These are phyloP conservation scores for Salminus brasiliensis DNA, from an alignment of 2,113 vertebrate species.

Conservation along the genomic window DNA sequence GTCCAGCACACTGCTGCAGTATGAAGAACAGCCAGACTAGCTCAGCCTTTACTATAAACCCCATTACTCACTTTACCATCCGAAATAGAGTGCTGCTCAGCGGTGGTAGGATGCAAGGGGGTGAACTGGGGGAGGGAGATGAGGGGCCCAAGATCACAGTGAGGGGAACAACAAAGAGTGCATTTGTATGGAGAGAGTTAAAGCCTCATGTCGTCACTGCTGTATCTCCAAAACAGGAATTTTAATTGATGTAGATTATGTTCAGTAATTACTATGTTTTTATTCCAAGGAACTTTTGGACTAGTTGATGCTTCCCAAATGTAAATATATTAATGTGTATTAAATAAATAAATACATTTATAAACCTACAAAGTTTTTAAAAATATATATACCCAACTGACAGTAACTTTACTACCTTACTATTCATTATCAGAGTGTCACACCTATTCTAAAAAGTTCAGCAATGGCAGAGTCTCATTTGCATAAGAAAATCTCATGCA, in stretches of 20 bases:
- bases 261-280: too few species aligned
- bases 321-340: too few species aligned
- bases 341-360: too few species aligned
- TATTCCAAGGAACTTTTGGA: too few species aligned
- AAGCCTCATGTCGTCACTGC: not conserved
- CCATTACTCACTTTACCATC: conserved; percentile 25
- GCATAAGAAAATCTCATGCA: conserved; percentile 10
- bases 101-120: not conserved
- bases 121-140: not conserved
- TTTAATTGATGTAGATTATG: too few species aligned
- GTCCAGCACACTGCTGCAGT: conserved; percentile 5
- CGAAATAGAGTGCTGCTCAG: conserved; percentile 26
- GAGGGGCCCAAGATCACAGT: conserved; percentile 32
- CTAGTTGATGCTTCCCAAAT: too few species aligned
- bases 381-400: too few species aligned
- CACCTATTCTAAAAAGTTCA: conserved; percentile 18
- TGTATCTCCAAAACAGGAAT: too few species aligned
- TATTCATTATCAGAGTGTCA: not conserved
- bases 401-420: too few species aligned
- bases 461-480: not conserved
- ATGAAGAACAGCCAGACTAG: conserved; percentile 15
- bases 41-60: conserved; percentile 24
- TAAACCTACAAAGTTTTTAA: too few species aligned
- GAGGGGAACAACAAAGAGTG: conserved; percentile 45
- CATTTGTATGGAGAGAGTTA: conserved; percentile 5